Evolutionary conservation across 2,888 invertebrate genomes (phyloP).

Genomic region (Pachydiplax longipennis): DNA sequence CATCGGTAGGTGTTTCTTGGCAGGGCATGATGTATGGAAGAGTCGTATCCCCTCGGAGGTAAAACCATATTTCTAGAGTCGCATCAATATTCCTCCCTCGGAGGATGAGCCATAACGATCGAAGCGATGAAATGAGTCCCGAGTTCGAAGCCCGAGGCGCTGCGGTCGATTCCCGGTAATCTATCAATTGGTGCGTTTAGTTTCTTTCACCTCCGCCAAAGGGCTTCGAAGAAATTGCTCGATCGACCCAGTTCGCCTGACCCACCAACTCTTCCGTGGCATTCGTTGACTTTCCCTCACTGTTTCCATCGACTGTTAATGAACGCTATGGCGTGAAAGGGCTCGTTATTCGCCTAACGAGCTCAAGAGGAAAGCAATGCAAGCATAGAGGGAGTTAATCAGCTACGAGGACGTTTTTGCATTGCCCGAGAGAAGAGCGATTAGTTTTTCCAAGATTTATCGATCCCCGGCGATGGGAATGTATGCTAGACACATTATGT

Average conservation of each 20-base stretch:
- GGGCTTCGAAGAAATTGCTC: not conserved
- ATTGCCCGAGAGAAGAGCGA: too few relatives aligned
- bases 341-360: too few relatives aligned
- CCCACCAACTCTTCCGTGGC: not conserved
- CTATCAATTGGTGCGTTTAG: not conserved
- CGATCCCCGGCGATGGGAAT: too few relatives aligned
- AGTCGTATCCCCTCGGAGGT: not conserved
- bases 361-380: too few relatives aligned
- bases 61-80: not conserved
- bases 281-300: not conserved
- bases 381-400: too few relatives aligned
- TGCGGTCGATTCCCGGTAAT: not conserved
- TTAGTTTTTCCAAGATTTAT: too few relatives aligned
- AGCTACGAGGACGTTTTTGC: too few relatives aligned
- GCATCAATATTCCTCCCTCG: not conserved
- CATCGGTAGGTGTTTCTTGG: not conserved
- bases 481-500: too few relatives aligned
- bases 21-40: not conserved
- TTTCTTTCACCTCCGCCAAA: not conserved
- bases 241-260: not conserved
- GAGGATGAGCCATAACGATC: not conserved
- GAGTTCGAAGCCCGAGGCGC: not conserved
- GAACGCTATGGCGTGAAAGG: too few relatives aligned
- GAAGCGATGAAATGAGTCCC: not conserved
- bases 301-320: too few relatives aligned